Evolutionary conservation across 2,113 vertebrate genomes (phyloP), one percentile per base, ranked within the genome.

Genomic region (Takifugu bimaculatus): DNA sequence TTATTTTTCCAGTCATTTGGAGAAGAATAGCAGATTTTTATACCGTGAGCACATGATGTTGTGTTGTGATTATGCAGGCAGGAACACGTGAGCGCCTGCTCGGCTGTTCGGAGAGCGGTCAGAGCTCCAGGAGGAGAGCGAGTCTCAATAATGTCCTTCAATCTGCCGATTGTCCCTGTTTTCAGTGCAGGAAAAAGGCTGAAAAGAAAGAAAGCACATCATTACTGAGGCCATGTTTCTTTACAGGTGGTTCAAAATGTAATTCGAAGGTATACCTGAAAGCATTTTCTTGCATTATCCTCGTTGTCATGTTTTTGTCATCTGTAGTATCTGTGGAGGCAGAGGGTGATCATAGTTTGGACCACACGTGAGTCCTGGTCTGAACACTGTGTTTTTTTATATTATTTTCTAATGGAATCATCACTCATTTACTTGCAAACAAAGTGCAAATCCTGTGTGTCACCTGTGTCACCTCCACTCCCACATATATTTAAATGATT

Each of bases 41-140:
- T 3, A 20, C 20, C 25, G 48, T 11, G 48, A n/a, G n/a, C 15
- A n/a, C n/a, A n/a, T 6, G n/a, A n/a, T 44, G 12, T 60, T 55
- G 53, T 67, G 4, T 26, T 39, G 26, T 47, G 56, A 65, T 78
- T 65, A 64, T 27, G 32, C 47, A 43, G 28, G 10, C 43, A 57
- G 65, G 25, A 13, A 67, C 72, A 78, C 57, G 59, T 82, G 75
- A 75, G 39, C 28, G 55, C 25, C 43, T 5, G 45, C 39, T 67
- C 67, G 35, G 50, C 65, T 63, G 62, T 44, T 72, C 45, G 54
- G 64, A 48, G 15, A 14, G 58, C 13, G 13, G 44, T 68, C 66
- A 68, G 50, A 39, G n/a, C 20, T 54, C 26, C 59, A 48, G 47
- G 54, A 47, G 25, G 0, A 2, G 50, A 26, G 6, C 1, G 10